Evolutionary conservation across 2,888 invertebrate genomes (phyloP).

Genomic region (Agrenia bidenticulata): DNA sequence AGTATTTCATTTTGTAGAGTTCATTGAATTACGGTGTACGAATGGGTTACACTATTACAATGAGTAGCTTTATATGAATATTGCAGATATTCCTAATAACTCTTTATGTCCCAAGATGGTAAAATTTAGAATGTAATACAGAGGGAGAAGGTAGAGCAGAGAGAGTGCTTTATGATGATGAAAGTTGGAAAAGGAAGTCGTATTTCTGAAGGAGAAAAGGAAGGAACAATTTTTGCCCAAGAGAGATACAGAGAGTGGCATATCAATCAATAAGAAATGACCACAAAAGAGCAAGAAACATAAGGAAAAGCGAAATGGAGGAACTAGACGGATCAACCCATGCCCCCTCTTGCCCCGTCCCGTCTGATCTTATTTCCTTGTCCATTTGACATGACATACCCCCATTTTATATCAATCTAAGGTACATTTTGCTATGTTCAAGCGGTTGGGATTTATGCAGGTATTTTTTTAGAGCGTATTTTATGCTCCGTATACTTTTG

Average conservation of each 20-base stretch:
- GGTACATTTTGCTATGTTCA: too few relatives aligned
- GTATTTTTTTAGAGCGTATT: too few relatives aligned
- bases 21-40: too few relatives aligned
- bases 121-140: too few relatives aligned
- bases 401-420: background rate
- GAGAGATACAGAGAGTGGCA: slow-evolving; percentile 19
- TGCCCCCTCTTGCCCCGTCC: slow-evolving; percentile 2
- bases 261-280: slow-evolving; percentile 32
- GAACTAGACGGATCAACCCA: background rate
- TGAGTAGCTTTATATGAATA: too few relatives aligned
- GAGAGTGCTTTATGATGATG: background rate
- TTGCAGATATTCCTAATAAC: too few relatives aligned
- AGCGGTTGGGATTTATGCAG: too few relatives aligned
- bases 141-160: slow-evolving; percentile 6
- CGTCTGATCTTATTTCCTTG: slow-evolving; percentile 18
- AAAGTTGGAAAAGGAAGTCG: slow-evolving; percentile 10
- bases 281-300: background rate
- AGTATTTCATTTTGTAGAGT: too few relatives aligned
- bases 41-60: too few relatives aligned
- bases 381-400: slow-evolving; percentile 15
- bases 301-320: background rate
- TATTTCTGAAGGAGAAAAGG: slow-evolving; percentile 20
- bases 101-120: too few relatives aligned
- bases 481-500: too few relatives aligned
- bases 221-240: slow-evolving; percentile 26